Evolutionary conservation across 2,888 invertebrate species (phyloP), one percentile per base, ranked within the genome.

Genomic region (Phalera bucephala): DNA sequence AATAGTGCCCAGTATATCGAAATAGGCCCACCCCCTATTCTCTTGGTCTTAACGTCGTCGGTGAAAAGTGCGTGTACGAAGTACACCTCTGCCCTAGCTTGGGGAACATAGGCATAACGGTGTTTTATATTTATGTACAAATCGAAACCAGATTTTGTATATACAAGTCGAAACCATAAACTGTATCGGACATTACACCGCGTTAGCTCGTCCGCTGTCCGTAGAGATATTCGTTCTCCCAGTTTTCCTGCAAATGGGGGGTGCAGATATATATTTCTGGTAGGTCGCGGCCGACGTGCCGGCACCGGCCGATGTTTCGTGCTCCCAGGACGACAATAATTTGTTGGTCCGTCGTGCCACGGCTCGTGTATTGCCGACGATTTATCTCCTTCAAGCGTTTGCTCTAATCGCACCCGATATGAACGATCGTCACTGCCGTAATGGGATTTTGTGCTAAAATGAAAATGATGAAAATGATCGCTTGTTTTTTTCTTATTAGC

Each of bases 321-420:
- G 72, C 70, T 83, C 82, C 83, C 83, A 64, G 72, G 80, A 74
- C 80, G 81, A 80, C 81, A 75, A 84, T 85, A 86, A 85, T 85
- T 85, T 84, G 83, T 84, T 81, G 74, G 80, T 78, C 76, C 80
- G 77, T 79, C 79, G 77, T 72, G 64, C 69, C 66, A 65, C 66
- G 71, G 64, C 65, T 56, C 72, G 65, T 77, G 73, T 76, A 80
- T 74, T 72, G 70, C 72, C 63, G 49, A 34, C 76, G 63, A 79
- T 81, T 78, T 79, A 81, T 80, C 72, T 74, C 70, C 69, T 74
- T 78, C 78, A 78, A 56, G 65, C 66, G 61, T 63, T 52, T 51
- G 61, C 70, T 75, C 75, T 77, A 79, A 78, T 79, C 75, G 73
- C 59, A 44, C 52, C 57, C 65, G 56, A 74, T 72, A 70, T 67